Percentiles rank a stretch among this genome's conserved stretches.
phyloP scores from a whole-genome alignment of 2,797 vertebrate genomes.

The Cirrhinus mrigala region DNA sequence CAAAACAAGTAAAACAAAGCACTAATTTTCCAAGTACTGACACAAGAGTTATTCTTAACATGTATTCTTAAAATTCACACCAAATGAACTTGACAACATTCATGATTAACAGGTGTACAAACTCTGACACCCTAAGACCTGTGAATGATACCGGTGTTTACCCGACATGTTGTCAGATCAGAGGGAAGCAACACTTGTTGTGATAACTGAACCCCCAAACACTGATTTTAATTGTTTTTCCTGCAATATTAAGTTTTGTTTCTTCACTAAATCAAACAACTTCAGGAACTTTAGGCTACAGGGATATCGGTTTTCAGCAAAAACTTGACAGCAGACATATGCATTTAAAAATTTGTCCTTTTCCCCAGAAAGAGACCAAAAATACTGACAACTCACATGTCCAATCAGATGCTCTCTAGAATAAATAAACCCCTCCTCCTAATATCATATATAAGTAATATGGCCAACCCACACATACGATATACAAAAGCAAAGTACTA shows the following conservation, averaged over 20 bases:
- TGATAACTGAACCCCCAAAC: background rate
- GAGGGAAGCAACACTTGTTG: background rate
- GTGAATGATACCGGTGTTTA: background rate
- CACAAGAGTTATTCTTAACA: background rate
- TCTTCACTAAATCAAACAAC: background rate
- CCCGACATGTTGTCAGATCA: background rate
- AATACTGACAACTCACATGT: too few relatives aligned
- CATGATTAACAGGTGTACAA: background rate
- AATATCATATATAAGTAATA: too few relatives aligned
- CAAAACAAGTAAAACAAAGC: background rate
- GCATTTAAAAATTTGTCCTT: too few relatives aligned
- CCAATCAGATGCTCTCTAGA: too few relatives aligned
- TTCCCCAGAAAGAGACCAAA: too few relatives aligned
- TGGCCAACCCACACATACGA: too few relatives aligned
- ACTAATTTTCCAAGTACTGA: background rate
- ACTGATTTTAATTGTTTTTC: background rate
- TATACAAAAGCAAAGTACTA: too few relatives aligned
- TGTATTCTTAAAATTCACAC: background rate
- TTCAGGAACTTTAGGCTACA: too few relatives aligned
- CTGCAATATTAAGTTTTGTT: background rate
- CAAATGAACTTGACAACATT: background rate
- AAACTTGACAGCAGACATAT: too few relatives aligned
- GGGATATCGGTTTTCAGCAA: too few relatives aligned
- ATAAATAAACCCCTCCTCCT: too few relatives aligned
- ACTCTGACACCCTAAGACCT: background rate